Evolutionary conservation across 2,797 vertebrate species (phyloP), one percentile per base, ranked within the genome.

Genomic region (Enteromius viviparus): DNA sequence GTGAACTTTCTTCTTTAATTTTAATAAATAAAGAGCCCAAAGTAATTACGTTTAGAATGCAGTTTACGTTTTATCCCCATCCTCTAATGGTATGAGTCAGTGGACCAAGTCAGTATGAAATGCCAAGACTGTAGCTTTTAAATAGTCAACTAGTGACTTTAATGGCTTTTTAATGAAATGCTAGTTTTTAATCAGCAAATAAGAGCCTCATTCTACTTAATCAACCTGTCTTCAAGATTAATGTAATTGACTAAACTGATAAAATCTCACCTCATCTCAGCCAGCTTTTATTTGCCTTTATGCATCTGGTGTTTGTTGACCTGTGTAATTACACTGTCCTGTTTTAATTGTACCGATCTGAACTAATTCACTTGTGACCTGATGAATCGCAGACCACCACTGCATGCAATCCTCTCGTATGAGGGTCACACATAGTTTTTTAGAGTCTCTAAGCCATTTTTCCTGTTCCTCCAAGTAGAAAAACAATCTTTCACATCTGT

Each of bases 131-230:
- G 32, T 58, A 32, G 15, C 45, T 49, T 78, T 72, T 60, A 78
- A 74, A 75, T 75, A 62, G 53, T 53, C n/a, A 49, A 23, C 75
- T 23, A 51, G 76, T 58, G 40, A 70, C 76, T 70, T 79, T 51
- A 85, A 83, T 83, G 42, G 1, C 29, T 78, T 47, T 88, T 89
- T 81, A 87, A 89, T 88, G 74, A 82, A 51, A 53, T 60, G 19
- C 29, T 66, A 23, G 29, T 74, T 62, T 81, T 42, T 40, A 26
- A 64, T 81, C 53, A 17, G 69, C 47, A 51, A 19, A 40, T 75
- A 58, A 71, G 60, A 66, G 15, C 58, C 37, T 62, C 17, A 19
- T n/a, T 26, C 55, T 66, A 64, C 72, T 85, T 55, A 68, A 23
- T 68, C 21, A 77, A 42, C 62, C 15, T 64, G 72, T 66, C 51